phyloP scores from a whole-genome alignment of 2,797 vertebrate species.

The Myripristis murdjan region DNA sequence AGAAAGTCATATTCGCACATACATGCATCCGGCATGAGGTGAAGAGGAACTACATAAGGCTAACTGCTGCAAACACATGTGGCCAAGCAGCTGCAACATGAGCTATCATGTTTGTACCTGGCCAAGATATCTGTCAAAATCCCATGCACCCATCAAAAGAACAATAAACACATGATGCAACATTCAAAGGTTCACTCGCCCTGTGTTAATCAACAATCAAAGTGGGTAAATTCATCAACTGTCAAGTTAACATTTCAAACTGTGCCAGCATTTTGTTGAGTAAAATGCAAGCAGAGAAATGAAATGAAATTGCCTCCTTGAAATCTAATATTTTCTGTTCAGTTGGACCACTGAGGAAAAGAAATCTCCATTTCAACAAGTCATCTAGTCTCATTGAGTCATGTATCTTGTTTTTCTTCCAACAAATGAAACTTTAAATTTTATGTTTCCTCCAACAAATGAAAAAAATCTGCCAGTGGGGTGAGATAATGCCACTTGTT shows the following conservation, averaged over 20 bases:
- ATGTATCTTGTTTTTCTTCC: no score
- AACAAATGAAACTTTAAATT: no score
- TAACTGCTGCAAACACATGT: conserved; percentile 57
- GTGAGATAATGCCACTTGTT: no score
- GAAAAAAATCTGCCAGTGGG: no score
- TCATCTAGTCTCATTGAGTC: no score
- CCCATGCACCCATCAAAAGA: conserved; percentile 43
- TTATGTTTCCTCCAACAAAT: no score
- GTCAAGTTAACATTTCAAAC: conserved; percentile 37
- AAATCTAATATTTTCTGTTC: conserved; percentile 39
- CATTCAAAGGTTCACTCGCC: conserved; percentile 30
- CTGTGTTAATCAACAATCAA: conserved; percentile 57
- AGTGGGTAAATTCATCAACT: conserved; percentile 44
- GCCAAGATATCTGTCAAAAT: conserved; percentile 58
- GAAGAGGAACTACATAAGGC: conserved; percentile 48
- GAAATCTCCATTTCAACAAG: no score
- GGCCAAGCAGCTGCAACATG: conserved; percentile 58
- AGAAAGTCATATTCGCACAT: conserved; percentile 69
- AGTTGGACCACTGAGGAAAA: no score
- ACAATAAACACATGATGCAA: conserved; percentile 61
- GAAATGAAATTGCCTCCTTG: conserved; percentile 38
- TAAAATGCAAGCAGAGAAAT: conserved; percentile 52
- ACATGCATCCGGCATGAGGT: conserved; percentile 37
- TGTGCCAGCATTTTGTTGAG: conserved; percentile 9
- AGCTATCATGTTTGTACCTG: conserved; percentile 64